These are phyloP conservation scores for Australoheros scitulus DNA, from an alignment of 2,113 vertebrate genomes.

Conservation along the genomic window DNA sequence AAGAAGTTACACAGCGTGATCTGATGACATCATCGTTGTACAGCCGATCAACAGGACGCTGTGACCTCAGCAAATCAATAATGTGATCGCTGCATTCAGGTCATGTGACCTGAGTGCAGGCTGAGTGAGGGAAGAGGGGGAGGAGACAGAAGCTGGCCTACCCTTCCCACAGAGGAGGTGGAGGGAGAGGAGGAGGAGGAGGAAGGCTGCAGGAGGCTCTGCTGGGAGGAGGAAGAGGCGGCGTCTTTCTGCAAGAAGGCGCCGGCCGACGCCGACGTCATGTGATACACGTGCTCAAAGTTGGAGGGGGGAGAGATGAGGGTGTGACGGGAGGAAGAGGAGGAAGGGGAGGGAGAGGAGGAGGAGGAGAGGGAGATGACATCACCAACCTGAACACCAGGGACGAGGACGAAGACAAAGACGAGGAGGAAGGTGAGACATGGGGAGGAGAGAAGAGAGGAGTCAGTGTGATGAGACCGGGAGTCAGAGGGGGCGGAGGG, in stretches of 20 bases:
- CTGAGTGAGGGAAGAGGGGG: background rate
- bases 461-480: constrained; percentile 61
- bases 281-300: constrained; percentile 89
- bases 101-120: background rate
- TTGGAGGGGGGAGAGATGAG: constrained; percentile 87
- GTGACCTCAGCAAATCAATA: background rate
- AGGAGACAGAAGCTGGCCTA: constrained; percentile 76
- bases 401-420: constrained; percentile 64
- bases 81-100: background rate
- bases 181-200: constrained; percentile 84
- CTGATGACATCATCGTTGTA: background rate
- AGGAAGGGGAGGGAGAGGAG: constrained; percentile 79
- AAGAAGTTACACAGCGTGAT: background rate
- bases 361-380: constrained; percentile 80
- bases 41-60: background rate
- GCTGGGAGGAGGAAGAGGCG: constrained; percentile 78
- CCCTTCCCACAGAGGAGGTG: constrained; percentile 87
- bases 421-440: constrained; percentile 35
- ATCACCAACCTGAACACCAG: constrained; percentile 70
- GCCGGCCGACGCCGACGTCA: constrained; percentile 84
- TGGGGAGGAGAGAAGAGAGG: constrained; percentile 80
- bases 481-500: constrained; percentile 3
- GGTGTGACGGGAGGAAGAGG: constrained; percentile 83
- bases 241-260: constrained; percentile 86
- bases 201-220: constrained; percentile 73